phyloP scores from a whole-genome alignment of 2,113 vertebrate species.

The Arvicanthis niloticus region DNA sequence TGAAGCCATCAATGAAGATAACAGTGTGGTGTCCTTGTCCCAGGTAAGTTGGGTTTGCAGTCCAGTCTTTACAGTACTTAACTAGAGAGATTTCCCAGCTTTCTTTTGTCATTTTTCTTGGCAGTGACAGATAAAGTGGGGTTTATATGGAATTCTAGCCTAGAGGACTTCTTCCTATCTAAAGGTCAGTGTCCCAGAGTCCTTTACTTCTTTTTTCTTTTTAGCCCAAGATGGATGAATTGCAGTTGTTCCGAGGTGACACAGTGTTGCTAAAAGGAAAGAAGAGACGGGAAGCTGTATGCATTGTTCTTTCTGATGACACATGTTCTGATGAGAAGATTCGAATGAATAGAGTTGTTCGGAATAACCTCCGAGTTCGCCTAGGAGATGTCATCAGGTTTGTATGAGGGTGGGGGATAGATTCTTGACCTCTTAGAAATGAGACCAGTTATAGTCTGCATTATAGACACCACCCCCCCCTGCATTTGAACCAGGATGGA shows the following conservation, averaged over 20 bases:
- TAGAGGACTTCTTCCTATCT: constrained; percentile 46
- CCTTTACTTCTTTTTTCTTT: constrained; percentile 58
- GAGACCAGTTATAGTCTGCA: constrained; percentile 27
- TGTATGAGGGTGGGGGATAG: constrained; percentile 50
- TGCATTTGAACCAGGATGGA: background rate
- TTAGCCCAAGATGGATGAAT: constrained; percentile 98
- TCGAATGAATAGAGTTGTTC: constrained; percentile 99
- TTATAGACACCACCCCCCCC: background rate
- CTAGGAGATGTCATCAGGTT: constrained; percentile 99
- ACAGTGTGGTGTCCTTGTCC: constrained; percentile 98
- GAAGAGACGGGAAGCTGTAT: constrained; percentile 98
- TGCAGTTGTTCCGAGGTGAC: constrained; percentile 98
- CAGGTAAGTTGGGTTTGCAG: constrained; percentile 89
- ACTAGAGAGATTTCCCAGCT: constrained; percentile 61
- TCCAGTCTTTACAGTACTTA: constrained; percentile 37
- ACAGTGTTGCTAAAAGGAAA: constrained; percentile 99
- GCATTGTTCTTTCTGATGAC: constrained; percentile 98
- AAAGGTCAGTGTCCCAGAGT: constrained; percentile 14
- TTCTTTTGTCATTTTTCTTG: constrained; percentile 69
- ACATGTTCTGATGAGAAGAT: constrained; percentile 99
- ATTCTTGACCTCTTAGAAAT: constrained; percentile 48
- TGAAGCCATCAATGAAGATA: constrained; percentile 99
- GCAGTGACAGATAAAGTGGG: constrained; percentile 64
- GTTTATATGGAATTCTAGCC: constrained; percentile 63
- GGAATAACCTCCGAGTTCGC: constrained; percentile 97